Percentiles rank a stretch among this genome's conserved stretches.
Evolutionary conservation across 2,113 vertebrate genomes (phyloP).

Genomic region (Chloropsis hardwickii): DNA sequence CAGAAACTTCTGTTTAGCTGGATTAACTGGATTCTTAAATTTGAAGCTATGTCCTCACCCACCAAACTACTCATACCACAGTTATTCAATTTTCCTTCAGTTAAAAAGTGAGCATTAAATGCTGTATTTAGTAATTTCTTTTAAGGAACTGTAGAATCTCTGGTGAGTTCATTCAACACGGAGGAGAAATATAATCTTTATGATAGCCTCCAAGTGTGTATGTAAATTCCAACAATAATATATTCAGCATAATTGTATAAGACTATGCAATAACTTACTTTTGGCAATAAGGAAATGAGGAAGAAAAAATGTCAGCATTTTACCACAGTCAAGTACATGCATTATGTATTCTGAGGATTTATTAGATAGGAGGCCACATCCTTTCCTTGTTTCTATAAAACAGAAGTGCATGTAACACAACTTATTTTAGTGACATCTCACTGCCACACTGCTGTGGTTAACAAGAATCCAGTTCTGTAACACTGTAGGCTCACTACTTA

Average conservation of each 20-base stretch:
- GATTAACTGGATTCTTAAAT: background rate
- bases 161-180: background rate
- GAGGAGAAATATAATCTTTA: background rate
- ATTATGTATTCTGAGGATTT: background rate
- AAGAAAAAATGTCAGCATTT: background rate
- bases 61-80: background rate
- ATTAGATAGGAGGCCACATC: background rate
- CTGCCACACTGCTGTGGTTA: background rate
- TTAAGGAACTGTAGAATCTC: background rate
- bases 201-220: background rate
- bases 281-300: background rate
- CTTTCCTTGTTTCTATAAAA: background rate
- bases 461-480: background rate
- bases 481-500: background rate
- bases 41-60: background rate
- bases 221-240: conserved; percentile 1
- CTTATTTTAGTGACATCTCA: background rate
- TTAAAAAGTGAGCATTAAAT: background rate
- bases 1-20: background rate
- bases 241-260: background rate
- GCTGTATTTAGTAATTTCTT: background rate
- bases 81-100: background rate
- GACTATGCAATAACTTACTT: background rate
- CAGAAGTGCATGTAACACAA: background rate
- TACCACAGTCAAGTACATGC: background rate